Percentiles rank a stretch among this genome's conserved stretches.
Evolutionary conservation across 2,888 invertebrate species (phyloP).

Genomic region (Morpho achilles): DNA sequence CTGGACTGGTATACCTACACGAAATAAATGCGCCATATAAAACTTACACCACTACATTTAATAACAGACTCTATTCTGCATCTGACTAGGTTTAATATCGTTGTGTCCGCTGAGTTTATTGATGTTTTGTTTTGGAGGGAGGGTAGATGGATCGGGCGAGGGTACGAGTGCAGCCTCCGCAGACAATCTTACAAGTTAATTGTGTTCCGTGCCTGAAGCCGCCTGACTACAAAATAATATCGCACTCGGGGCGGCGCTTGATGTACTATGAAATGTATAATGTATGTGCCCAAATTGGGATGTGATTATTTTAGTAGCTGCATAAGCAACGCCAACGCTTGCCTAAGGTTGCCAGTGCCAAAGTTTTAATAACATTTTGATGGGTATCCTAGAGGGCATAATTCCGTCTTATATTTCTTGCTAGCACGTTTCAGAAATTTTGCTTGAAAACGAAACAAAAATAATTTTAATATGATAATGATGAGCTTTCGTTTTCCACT

Average conservation of each 20-base stretch:
- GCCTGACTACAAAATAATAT: slow-evolving; percentile 74
- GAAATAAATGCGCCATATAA: slow-evolving; percentile 78
- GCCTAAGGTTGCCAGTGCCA: no score
- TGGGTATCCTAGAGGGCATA: no score
- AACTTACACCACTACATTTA: slow-evolving; percentile 47
- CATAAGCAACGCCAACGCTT: neutral
- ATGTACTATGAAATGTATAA: slow-evolving; percentile 21
- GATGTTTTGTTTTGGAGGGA: slow-evolving; percentile 78
- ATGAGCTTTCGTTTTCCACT: no score
- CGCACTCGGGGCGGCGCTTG: slow-evolving; percentile 45
- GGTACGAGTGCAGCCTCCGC: slow-evolving; percentile 73
- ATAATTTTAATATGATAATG: no score
- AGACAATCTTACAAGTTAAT: slow-evolving; percentile 80
- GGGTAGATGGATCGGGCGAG: slow-evolving; percentile 71
- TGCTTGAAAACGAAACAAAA: no score
- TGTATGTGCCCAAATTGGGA: slow-evolving; percentile 8
- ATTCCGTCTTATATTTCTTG: no score
- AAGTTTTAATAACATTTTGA: no score
- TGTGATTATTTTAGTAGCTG: slow-evolving; percentile 14
- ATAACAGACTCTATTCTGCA: slow-evolving; percentile 37
- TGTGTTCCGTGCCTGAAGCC: slow-evolving; percentile 76
- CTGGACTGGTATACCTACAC: slow-evolving; percentile 79
- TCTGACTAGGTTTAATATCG: slow-evolving; percentile 38
- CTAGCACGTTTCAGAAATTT: no score
- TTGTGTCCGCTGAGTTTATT: slow-evolving; percentile 53